These are phyloP conservation scores for Odocoileus virginianus DNA, from an alignment of 2,113 vertebrate species.

Conservation along the genomic window DNA sequence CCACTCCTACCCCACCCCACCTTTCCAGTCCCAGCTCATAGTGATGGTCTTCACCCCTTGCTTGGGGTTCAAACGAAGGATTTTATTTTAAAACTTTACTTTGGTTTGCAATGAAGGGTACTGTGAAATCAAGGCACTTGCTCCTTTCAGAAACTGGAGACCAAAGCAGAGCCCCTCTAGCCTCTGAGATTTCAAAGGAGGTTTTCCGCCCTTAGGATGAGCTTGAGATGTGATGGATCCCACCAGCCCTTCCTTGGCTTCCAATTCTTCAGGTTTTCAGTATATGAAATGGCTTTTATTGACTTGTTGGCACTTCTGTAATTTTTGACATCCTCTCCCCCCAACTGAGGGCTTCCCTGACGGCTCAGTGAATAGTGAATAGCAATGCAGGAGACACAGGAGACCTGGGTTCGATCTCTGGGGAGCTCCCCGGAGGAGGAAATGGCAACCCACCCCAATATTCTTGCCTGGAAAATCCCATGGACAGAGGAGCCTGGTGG, in stretches of 20 bases:
- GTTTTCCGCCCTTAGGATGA: fast-evolving
- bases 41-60: fast-evolving
- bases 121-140: not conserved
- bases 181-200: not conserved
- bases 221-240: not conserved
- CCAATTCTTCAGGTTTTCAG: not conserved
- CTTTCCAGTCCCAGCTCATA: not conserved
- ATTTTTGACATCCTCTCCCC: not conserved
- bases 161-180: not conserved
- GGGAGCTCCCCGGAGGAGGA: not conserved
- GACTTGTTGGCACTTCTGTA: not conserved
- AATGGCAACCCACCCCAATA: not conserved
- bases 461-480: not conserved
- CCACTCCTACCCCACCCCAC: not conserved
- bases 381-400: not conserved
- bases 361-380: not conserved
- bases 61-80: not conserved
- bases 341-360: not conserved
- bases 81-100: not conserved
- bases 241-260: not conserved
- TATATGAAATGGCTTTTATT: not conserved
- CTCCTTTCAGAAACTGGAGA: not conserved
- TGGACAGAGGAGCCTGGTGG: not conserved
- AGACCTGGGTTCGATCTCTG: not conserved
- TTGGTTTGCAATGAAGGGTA: not conserved